Percentiles rank a stretch among this genome's conserved stretches.
Conservation (phyloP, 2,113 vertebrate species). For the Desmodus rotundus region DNA sequence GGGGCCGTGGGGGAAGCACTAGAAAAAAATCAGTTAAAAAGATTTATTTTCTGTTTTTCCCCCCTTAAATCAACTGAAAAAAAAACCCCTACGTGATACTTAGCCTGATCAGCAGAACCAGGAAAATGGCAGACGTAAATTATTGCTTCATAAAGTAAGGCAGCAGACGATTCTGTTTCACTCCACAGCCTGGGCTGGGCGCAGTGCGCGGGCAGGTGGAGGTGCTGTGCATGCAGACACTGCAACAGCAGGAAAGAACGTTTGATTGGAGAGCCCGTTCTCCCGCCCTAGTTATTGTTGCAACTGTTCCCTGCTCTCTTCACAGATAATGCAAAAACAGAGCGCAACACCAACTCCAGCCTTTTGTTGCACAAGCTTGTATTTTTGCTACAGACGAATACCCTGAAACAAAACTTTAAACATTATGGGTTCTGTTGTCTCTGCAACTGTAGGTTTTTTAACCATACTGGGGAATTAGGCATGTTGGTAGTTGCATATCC, state of each 20-base stretch:
- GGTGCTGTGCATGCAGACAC: rapidly evolving
- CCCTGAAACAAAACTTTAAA: neutral
- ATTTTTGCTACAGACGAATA: neutral
- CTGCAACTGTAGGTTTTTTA: neutral
- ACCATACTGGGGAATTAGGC: neutral
- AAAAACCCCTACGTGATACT: neutral
- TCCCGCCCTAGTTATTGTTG: neutral
- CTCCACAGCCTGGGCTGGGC: no score
- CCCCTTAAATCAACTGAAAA: neutral
- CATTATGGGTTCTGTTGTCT: rapidly evolving
- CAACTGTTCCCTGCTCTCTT: neutral
- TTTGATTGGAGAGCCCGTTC: no score
- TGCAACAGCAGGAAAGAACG: neutral
- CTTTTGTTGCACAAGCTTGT: neutral
- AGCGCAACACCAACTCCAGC: rapidly evolving
- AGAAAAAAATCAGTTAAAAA: neutral
- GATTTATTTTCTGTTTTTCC: neutral
- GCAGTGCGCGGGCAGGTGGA: no score
- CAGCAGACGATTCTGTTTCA: neutral
- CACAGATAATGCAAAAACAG: rapidly evolving
- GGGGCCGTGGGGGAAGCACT: neutral
- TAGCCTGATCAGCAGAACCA: neutral
- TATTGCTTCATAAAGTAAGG: neutral
- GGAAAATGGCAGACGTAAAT: neutral
- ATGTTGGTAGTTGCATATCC: neutral